These are phyloP conservation scores for Orthonychiurus folsomi DNA, from an alignment of 2,888 invertebrate genomes.

Conservation along the genomic window DNA sequence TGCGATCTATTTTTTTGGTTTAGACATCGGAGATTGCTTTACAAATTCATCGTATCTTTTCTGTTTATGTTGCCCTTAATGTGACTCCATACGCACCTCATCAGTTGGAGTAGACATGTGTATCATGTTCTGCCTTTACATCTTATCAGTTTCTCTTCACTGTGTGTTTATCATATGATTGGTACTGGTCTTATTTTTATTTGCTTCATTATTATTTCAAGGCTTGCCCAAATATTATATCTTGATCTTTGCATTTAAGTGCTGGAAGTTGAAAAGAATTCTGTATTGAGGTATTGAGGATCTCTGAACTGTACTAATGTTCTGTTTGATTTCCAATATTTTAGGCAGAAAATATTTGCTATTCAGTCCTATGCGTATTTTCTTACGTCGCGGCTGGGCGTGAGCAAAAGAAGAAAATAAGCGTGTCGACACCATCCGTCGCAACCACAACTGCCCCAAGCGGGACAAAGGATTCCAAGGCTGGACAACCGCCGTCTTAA, in stretches of 20 bases:
- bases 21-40: conserved; percentile 65
- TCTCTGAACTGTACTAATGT: too few species aligned
- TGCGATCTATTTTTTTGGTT: conserved; percentile 20
- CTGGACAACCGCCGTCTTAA: too few species aligned
- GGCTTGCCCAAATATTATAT: too few species aligned
- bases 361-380: conserved; percentile 97
- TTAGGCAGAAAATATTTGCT: conserved; percentile 98
- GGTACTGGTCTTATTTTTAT: background rate
- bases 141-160: too few species aligned
- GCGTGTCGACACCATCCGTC: background rate
- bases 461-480: too few species aligned
- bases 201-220: background rate
- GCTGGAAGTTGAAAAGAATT: too few species aligned
- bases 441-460: conserved; percentile 17
- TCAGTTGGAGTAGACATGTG: too few species aligned
- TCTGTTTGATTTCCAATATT: conserved; percentile 11
- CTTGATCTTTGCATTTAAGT: background rate
- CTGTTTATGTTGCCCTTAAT: conserved; percentile 56
- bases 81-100: background rate
- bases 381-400: conserved; percentile 90
- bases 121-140: too few species aligned
- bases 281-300: too few species aligned
- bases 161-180: too few species aligned
- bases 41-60: conserved; percentile 69
- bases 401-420: conserved; percentile 20